A percentile compares a stretch with the other conserved stretches of the same genome.
phyloP scores from a whole-genome alignment of 2,888 invertebrate species.

The Noctua fimbriata region DNA sequence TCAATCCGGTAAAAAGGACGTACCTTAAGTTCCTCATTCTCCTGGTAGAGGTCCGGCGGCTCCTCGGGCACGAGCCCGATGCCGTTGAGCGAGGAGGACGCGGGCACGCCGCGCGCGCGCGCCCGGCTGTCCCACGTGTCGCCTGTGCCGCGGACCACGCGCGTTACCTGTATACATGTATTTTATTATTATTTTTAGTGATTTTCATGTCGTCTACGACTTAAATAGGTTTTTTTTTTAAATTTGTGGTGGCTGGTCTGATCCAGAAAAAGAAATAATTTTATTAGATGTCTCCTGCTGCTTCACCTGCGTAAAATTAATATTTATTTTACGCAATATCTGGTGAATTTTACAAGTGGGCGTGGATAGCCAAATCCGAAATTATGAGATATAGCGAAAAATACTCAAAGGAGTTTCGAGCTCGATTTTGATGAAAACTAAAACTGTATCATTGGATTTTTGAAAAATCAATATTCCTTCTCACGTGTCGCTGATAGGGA shows the following conservation, averaged over 20 bases:
- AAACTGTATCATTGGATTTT: too few species aligned
- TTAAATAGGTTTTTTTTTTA: background rate
- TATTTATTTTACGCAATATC: background rate
- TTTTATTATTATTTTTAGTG: background rate
- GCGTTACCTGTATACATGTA: constrained; percentile 61
- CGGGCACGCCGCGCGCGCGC: constrained; percentile 95
- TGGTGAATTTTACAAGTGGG: too few species aligned
- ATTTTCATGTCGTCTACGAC: background rate
- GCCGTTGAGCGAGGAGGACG: constrained; percentile 96
- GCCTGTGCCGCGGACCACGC: constrained; percentile 95
- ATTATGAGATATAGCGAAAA: too few species aligned
- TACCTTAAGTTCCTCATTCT: constrained; percentile 97
- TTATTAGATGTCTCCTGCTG: background rate
- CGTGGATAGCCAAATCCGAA: too few species aligned
- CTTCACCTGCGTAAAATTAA: background rate
- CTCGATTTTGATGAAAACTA: too few species aligned
- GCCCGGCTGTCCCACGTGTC: constrained; percentile 97
- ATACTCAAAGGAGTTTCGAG: too few species aligned
- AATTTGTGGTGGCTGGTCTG: too few species aligned
- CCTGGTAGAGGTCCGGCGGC: constrained; percentile 96
- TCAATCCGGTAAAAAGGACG: background rate
- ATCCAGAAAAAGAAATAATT: background rate
- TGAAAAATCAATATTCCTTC: too few species aligned
- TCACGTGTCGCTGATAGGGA: too few species aligned
- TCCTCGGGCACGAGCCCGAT: constrained; percentile 96